phyloP scores from a whole-genome alignment of 1,140 invertebrate genomes.

The Leucophenga varia region DNA sequence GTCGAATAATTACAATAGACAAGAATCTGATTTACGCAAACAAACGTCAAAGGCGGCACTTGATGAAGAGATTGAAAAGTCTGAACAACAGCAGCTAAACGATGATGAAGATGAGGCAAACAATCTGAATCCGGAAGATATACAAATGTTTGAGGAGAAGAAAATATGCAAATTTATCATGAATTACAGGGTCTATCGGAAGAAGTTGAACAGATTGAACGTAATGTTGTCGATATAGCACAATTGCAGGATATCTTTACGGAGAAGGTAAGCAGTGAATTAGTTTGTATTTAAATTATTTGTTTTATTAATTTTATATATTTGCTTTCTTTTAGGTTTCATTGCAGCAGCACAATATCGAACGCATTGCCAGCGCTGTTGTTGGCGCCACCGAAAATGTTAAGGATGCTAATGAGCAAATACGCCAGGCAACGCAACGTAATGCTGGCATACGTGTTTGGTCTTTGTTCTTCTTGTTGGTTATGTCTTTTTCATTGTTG shows the following conservation, averaged over 20 bases:
- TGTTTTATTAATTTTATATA: background rate
- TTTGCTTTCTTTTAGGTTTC: conserved; percentile 59
- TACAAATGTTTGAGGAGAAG: conserved; percentile 87
- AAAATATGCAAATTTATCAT: conserved; percentile 80
- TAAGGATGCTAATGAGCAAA: conserved; percentile 94
- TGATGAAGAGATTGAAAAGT: conserved; percentile 45
- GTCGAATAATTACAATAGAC: no score
- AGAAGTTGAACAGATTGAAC: conserved; percentile 84
- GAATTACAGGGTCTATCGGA: conserved; percentile 80
- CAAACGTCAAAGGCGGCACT: conserved; percentile 44
- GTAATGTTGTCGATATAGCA: conserved; percentile 93
- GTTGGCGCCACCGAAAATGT: conserved; percentile 93
- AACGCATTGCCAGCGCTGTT: conserved; percentile 82
- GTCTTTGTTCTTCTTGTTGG: conserved; percentile 92
- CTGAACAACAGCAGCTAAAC: conserved; percentile 25
- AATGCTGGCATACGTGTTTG: conserved; percentile 93
- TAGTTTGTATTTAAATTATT: background rate
- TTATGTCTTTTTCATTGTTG: conserved; percentile 92
- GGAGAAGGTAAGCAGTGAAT: conserved; percentile 74
- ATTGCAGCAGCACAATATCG: conserved; percentile 91
- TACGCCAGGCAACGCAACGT: conserved; percentile 92
- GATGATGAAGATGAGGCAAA: conserved; percentile 59
- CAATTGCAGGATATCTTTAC: conserved; percentile 96
- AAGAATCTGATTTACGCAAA: no score
- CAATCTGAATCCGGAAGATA: conserved; percentile 78